phyloP scores from a whole-genome alignment of 2,888 invertebrate species.

The Habroteleia sp. region DNA sequence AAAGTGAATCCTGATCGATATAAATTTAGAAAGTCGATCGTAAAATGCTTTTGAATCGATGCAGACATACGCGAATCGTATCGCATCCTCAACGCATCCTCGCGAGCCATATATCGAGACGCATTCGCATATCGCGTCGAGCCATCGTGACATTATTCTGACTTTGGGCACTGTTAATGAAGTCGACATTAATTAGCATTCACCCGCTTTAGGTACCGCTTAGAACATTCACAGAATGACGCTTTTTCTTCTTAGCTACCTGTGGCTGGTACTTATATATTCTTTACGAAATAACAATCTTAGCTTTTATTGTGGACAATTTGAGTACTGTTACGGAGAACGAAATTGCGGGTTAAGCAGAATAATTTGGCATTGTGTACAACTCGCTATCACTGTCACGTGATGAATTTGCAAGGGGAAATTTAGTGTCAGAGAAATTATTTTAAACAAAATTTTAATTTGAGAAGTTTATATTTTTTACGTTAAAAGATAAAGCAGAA shows the following conservation, averaged over 20 bases:
- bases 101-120: constrained; percentile 11
- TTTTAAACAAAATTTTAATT: too few species aligned
- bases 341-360: neutral
- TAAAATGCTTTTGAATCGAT: constrained; percentile 21
- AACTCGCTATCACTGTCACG: too few species aligned
- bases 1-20: constrained; percentile 76
- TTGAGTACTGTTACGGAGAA: constrained; percentile 21
- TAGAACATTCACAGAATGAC: constrained; percentile 9
- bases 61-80: constrained; percentile 12
- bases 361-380: constrained; percentile 4
- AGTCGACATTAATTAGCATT: constrained; percentile 48
- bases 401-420: too few species aligned
- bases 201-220: constrained; percentile 37
- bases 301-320: constrained; percentile 13
- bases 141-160: constrained; percentile 19
- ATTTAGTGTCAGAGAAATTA: too few species aligned
- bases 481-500: too few species aligned
- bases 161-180: constrained; percentile 25
- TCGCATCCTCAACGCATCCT: constrained; percentile 20
- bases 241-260: constrained; percentile 2
- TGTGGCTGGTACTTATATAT: constrained; percentile 2
- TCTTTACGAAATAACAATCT: constrained; percentile 11
- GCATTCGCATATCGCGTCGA: too few species aligned
- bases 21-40: constrained; percentile 78
- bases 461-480: too few species aligned